Evolutionary conservation across 2,113 vertebrate species (phyloP).

Genomic region (Tragelaphus imberbis): DNA sequence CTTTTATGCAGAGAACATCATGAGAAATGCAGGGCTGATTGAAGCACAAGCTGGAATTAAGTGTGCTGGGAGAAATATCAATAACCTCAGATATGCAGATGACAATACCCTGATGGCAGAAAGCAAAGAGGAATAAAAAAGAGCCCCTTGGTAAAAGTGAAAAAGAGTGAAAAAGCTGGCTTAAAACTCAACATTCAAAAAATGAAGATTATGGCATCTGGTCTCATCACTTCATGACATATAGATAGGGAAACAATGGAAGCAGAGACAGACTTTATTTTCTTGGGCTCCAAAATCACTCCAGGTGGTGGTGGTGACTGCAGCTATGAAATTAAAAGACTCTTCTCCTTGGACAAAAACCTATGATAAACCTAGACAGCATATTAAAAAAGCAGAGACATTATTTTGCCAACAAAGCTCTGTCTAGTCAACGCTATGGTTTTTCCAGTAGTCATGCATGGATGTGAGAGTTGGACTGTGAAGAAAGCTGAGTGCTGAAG

Average conservation of each 20-base stretch:
- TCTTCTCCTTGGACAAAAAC: neutral
- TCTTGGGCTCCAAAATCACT: neutral
- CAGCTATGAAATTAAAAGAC: neutral
- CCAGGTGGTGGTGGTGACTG: neutral
- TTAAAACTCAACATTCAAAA: neutral
- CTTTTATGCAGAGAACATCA: neutral
- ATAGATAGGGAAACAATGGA: neutral
- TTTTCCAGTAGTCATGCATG: neutral
- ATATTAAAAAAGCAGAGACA: neutral
- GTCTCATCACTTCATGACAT: neutral
- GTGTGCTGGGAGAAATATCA: neutral
- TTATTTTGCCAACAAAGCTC: neutral
- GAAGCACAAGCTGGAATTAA: neutral
- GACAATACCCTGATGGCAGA: neutral
- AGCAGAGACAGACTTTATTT: neutral
- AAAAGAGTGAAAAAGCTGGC: neutral
- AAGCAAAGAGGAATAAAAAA: neutral
- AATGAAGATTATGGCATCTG: neutral
- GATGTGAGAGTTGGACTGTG: neutral
- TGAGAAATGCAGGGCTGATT: neutral
- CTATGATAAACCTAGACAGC: neutral
- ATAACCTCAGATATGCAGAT: neutral
- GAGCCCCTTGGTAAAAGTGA: neutral
- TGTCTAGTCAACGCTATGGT: neutral
- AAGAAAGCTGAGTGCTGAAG: neutral